Conservation (phyloP, 2,888 invertebrate species). For the Lissonota sp. region DNA sequence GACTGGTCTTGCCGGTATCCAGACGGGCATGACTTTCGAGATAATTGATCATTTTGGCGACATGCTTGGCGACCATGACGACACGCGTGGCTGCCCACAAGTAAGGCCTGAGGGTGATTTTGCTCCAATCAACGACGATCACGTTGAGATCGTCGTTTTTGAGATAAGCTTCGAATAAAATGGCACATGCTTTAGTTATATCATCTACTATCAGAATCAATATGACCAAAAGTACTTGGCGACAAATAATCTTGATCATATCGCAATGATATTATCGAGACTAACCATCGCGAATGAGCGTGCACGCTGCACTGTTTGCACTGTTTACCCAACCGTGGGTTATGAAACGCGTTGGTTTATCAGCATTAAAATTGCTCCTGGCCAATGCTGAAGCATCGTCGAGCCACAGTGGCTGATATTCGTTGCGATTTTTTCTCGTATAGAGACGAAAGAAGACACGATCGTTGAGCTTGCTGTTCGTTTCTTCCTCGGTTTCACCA, state of each 20-base stretch:
- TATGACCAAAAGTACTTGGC: too few relatives aligned
- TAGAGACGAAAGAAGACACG: conserved; percentile 73
- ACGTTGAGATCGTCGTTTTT: conserved; percentile 74
- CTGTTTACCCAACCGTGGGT: conserved; percentile 77
- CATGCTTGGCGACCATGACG: conserved; percentile 66
- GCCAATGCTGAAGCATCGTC: conserved; percentile 65
- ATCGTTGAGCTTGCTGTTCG: neutral
- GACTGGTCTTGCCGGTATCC: conserved; percentile 64
- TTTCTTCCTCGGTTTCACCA: conserved; percentile 15
- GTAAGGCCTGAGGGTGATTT: conserved; percentile 68
- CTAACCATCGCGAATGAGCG: conserved; percentile 74
- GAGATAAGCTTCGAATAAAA: conserved; percentile 71
- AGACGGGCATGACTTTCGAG: conserved; percentile 70
- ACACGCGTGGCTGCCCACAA: conserved; percentile 69
- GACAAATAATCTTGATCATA: too few relatives aligned
- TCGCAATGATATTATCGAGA: neutral
- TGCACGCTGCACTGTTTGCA: conserved; percentile 66
- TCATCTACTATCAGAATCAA: neutral
- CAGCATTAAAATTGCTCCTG: conserved; percentile 69
- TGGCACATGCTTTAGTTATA: neutral
- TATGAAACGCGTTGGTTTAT: conserved; percentile 73
- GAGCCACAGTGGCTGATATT: conserved; percentile 63
- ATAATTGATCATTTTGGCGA: conserved; percentile 75
- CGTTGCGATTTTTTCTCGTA: conserved; percentile 63
- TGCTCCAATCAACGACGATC: conserved; percentile 77